phyloP scores from a whole-genome alignment of 2,113 vertebrate genomes.

The Tauraco erythrolophus region DNA sequence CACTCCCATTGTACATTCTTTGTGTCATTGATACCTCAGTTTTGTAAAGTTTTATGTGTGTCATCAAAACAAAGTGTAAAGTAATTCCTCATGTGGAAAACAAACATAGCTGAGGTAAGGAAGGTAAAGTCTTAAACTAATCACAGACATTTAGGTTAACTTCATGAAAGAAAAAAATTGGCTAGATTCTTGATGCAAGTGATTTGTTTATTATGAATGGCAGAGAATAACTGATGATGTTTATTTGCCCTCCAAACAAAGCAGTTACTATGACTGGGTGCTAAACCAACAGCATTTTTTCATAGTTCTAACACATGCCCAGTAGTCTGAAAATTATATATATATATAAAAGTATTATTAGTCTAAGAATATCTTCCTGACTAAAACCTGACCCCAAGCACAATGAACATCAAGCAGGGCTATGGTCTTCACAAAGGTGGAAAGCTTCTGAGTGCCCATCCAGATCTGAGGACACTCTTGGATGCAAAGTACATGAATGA shows the following conservation, averaged over 20 bases:
- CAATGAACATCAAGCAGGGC: neutral
- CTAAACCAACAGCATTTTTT: neutral
- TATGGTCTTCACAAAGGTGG: neutral
- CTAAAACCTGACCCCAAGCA: neutral
- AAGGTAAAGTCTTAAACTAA: neutral
- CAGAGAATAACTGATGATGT: neutral
- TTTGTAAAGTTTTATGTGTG: neutral
- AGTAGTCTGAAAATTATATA: neutral
- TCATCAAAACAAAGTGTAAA: neutral
- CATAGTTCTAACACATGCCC: neutral
- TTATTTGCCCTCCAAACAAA: neutral
- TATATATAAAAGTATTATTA: neutral
- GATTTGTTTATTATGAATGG: neutral
- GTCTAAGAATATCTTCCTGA: neutral
- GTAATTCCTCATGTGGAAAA: neutral
- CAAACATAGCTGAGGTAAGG: neutral
- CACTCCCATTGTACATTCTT: neutral
- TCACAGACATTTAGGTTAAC: neutral
- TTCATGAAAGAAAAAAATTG: neutral
- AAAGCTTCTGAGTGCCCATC: accelerated
- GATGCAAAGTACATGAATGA: neutral
- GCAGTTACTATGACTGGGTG: neutral
- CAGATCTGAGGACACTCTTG: neutral
- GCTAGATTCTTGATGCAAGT: neutral
- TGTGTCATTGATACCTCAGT: neutral